These are phyloP conservation scores for Chelonus insularis DNA, from an alignment of 1,140 invertebrate genomes.

Conservation along the genomic window DNA sequence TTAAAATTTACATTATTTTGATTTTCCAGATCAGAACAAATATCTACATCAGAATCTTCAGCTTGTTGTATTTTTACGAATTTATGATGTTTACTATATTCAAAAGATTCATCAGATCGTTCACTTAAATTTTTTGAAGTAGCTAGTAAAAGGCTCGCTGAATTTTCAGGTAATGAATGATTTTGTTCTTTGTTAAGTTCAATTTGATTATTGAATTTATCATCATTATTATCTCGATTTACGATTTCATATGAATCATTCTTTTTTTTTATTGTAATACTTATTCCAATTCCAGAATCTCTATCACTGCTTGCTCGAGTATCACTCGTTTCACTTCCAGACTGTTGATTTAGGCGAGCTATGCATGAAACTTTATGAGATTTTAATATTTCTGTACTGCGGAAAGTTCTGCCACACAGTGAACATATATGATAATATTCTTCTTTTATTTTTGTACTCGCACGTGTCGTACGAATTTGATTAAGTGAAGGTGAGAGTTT, in stretches of 20 bases:
- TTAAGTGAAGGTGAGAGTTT: neutral
- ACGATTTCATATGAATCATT: conserved; percentile 57
- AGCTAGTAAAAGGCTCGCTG: too few species aligned
- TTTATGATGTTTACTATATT: too few species aligned
- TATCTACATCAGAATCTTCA: neutral
- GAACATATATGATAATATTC: conserved; percentile 11
- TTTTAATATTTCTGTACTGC: conserved; percentile 44
- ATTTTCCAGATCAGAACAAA: neutral
- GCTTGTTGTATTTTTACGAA: too few species aligned
- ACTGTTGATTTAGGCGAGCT: neutral
- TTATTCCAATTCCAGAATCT: conserved; percentile 51
- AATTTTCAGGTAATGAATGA: too few species aligned
- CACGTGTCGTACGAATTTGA: conserved; percentile 8
- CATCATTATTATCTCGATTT: conserved; percentile 34
- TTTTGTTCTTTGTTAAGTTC: too few species aligned
- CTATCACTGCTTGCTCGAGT: conserved; percentile 40
- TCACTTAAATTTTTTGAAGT: too few species aligned
- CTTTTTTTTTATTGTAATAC: conserved; percentile 56
- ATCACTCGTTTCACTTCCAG: conserved; percentile 18
- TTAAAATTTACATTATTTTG: too few species aligned
- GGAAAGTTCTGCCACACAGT: conserved; percentile 44
- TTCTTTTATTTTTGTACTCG: conserved; percentile 1
- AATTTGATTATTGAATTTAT: too few species aligned
- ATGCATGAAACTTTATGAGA: conserved; percentile 46
- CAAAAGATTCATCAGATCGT: too few species aligned